Evolutionary conservation across 2,797 vertebrate species (phyloP), one percentile per base, ranked within the genome.

Genomic region (Eurystomus glaucurus): DNA sequence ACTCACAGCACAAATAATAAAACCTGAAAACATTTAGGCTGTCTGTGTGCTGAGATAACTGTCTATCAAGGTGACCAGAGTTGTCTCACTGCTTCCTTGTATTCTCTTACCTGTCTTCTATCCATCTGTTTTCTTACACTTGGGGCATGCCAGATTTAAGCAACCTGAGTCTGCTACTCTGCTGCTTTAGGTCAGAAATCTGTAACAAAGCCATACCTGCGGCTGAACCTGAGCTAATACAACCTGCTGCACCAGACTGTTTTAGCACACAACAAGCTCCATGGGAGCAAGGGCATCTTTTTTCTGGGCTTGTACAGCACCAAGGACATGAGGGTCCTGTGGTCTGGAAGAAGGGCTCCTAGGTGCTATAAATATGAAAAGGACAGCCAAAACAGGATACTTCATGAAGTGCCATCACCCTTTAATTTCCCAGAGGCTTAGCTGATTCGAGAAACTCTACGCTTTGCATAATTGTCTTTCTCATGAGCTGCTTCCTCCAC

Each of bases 391-490:
- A 91, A 37, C 9, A 65, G 35, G 28, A 8, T 37, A 54, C 7
- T 76, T 79, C 77, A 50, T 46, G 62, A 91, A 85, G 21, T 50
- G 58, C 21, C 60, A 52, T 78, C 58, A 70, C 26, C 22, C 43
- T 62, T 86, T 90, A 77, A 94, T 88, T 90, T 95, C 64, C 90
- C 82, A 83, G 69, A 88, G 68, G 88, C 26, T 85, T 60, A 52
- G 57, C 76, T 64, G 52, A 46, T 85, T 88, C 6, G 2, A 58
- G 43, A 94, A 76, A 39, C 33, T 78, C 31, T 39, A 52, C 19
- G 16, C 4, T 94, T 85, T 64, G 46, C 64, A 83, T 91, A 95
- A 94, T 68, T 93, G 68, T 68, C 31, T 96, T 91, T 85, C 71
- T 74, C 39, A 64, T 35, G 37, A 90, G 60, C 55, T 1, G 2